phyloP scores from a whole-genome alignment of 2,797 vertebrate genomes.

The Poeciliopsis turneri region DNA sequence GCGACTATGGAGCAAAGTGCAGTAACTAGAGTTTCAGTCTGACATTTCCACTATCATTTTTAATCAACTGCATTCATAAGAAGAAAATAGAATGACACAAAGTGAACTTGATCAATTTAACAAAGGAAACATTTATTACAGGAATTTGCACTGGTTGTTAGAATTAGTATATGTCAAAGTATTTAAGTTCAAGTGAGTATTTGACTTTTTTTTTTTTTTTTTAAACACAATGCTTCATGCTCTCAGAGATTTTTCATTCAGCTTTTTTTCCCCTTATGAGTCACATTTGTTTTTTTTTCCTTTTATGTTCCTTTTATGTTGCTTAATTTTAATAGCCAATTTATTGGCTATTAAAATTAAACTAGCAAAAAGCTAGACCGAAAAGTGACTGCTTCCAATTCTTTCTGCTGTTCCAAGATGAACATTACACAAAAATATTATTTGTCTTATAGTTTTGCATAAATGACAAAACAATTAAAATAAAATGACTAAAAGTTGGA shows the following conservation, averaged over 20 bases:
- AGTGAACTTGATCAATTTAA: conserved; percentile 27
- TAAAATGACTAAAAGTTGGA: background rate
- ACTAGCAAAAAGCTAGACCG: background rate
- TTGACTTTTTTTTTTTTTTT: background rate
- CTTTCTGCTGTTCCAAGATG: background rate
- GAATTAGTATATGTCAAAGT: conserved; percentile 2
- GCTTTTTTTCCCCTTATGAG: background rate
- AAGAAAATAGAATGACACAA: background rate
- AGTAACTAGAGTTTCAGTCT: background rate
- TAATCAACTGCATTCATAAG: background rate
- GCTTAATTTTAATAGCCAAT: background rate
- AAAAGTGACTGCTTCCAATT: background rate
- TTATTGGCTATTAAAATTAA: background rate
- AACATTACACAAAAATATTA: conserved; percentile 1
- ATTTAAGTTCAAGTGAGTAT: background rate
- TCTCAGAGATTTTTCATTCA: background rate
- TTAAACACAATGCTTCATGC: conserved; percentile 18
- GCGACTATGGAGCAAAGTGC: background rate
- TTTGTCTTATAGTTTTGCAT: background rate
- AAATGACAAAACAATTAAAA: conserved; percentile 1
- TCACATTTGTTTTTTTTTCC: background rate
- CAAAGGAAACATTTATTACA: conserved; percentile 60
- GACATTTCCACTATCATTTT: background rate
- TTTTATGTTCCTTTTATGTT: background rate
- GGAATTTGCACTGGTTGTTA: conserved; percentile 15